phyloP scores from a whole-genome alignment of 2,797 vertebrate genomes.

The Telmatherina bonti region DNA sequence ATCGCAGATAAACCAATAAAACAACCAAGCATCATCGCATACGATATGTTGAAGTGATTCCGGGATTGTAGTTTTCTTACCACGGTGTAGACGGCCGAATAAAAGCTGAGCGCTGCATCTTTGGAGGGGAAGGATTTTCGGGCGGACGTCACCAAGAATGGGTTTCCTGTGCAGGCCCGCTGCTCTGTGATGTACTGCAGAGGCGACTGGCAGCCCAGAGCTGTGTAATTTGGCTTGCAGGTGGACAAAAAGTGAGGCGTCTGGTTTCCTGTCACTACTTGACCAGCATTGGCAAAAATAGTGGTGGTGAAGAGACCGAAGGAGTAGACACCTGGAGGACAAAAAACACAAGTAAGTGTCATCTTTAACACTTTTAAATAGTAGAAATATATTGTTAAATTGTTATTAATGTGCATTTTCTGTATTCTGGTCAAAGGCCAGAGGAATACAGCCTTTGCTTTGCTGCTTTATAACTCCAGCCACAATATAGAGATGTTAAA shows the following conservation, averaged over 20 bases:
- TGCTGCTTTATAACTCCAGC: conserved; percentile 15
- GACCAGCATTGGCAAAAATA: conserved; percentile 94
- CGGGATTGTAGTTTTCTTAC: conserved; percentile 70
- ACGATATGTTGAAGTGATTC: not conserved
- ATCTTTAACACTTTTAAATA: not conserved
- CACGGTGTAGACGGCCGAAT: conserved; percentile 91
- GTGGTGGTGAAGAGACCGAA: conserved; percentile 94
- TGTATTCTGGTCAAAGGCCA: conserved; percentile 45
- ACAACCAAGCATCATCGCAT: not conserved
- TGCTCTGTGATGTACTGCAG: conserved; percentile 88
- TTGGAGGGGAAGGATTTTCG: conserved; percentile 94
- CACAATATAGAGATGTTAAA: conserved; percentile 12
- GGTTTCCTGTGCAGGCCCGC: conserved; percentile 87
- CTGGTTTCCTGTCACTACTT: conserved; percentile 93
- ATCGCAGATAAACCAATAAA: not conserved
- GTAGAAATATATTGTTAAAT: conserved; percentile 14
- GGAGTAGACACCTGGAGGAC: conserved; percentile 88
- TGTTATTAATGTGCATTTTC: not conserved
- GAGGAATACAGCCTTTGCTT: conserved; percentile 37
- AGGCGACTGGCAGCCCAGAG: conserved; percentile 88
- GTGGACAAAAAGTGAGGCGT: conserved; percentile 92
- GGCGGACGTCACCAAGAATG: conserved; percentile 86
- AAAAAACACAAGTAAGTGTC: not conserved
- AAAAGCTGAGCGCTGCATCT: conserved; percentile 91
- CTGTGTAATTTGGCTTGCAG: conserved; percentile 93